A percentile compares a stretch with the other conserved stretches of the same genome.
Evolutionary conservation across 1,140 invertebrate species (phyloP).

Genomic region (Macrobrachium nipponense): DNA sequence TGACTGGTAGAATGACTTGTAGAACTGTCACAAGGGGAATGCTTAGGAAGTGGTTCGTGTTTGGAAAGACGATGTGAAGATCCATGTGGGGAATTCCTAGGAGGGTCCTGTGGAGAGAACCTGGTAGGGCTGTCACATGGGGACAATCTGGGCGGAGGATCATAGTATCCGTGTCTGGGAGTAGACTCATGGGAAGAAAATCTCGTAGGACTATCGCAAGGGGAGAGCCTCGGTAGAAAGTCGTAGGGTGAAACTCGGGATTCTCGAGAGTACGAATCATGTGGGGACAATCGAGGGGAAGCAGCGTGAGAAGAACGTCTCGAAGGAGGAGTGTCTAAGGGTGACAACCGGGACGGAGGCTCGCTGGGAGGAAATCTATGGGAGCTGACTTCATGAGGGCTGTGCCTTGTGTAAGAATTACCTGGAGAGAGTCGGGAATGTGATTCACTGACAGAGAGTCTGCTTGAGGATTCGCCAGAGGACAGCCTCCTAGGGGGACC

Average conservation of each 20-base stretch:
- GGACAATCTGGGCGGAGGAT: constrained; percentile 1
- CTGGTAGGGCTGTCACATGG: neutral
- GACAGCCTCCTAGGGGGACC: too few species aligned
- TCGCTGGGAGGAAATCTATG: neutral
- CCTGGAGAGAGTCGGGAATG: neutral
- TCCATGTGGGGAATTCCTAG: constrained; percentile 7
- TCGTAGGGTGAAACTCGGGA: too few species aligned
- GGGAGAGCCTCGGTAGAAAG: too few species aligned
- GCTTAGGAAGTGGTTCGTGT: neutral
- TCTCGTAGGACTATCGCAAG: too few species aligned
- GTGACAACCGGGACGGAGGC: neutral
- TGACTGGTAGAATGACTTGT: neutral
- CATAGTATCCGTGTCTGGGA: constrained; percentile 18
- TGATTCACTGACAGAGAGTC: too few species aligned
- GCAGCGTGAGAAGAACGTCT: neutral
- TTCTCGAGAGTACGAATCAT: neutral
- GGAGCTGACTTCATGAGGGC: neutral
- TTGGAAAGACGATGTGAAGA: neutral
- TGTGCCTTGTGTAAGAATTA: neutral
- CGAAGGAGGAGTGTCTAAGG: neutral
- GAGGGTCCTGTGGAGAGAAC: constrained; percentile 21
- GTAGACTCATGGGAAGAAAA: too few species aligned
- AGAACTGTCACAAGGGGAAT: constrained; percentile 21
- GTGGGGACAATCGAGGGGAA: neutral
- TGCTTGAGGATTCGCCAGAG: too few species aligned